These are phyloP conservation scores for Ophiodon elongatus DNA, from an alignment of 2,113 vertebrate genomes.

Conservation along the genomic window DNA sequence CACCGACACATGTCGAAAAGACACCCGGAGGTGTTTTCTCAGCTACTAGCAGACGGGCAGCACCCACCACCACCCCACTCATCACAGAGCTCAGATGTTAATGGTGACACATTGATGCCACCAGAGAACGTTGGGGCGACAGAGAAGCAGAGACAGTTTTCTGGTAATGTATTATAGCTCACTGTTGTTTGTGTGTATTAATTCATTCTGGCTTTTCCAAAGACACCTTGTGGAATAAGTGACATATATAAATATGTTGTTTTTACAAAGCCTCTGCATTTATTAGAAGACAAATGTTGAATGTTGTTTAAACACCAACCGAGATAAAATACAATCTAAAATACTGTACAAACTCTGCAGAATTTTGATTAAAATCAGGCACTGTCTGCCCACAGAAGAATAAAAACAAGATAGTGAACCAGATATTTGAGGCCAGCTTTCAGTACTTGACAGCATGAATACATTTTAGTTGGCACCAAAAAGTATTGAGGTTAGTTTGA, in stretches of 20 bases:
- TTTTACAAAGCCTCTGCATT: background rate
- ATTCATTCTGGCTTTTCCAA: background rate
- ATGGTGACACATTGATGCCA: background rate
- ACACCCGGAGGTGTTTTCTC: slow-evolving; percentile 70
- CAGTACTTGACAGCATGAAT: too few species aligned
- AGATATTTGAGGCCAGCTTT: background rate
- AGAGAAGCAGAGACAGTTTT: background rate
- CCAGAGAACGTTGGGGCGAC: background rate
- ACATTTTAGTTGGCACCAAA: background rate
- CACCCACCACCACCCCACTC: background rate
- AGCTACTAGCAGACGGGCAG: slow-evolving; percentile 24
- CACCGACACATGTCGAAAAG: slow-evolving; percentile 77
- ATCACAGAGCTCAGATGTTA: background rate
- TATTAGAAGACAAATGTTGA: background rate
- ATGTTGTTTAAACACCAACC: background rate
- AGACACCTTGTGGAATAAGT: background rate
- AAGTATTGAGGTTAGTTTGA: background rate
- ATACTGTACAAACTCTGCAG: background rate
- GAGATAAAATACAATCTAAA: background rate
- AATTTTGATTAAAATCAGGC: background rate
- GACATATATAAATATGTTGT: background rate
- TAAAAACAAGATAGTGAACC: background rate
- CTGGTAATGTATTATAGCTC: slow-evolving; percentile 45
- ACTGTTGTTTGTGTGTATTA: background rate
- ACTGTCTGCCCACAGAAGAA: background rate